Evolutionary conservation across 2,113 vertebrate species (phyloP).

Genomic region (Suricata suricatta): DNA sequence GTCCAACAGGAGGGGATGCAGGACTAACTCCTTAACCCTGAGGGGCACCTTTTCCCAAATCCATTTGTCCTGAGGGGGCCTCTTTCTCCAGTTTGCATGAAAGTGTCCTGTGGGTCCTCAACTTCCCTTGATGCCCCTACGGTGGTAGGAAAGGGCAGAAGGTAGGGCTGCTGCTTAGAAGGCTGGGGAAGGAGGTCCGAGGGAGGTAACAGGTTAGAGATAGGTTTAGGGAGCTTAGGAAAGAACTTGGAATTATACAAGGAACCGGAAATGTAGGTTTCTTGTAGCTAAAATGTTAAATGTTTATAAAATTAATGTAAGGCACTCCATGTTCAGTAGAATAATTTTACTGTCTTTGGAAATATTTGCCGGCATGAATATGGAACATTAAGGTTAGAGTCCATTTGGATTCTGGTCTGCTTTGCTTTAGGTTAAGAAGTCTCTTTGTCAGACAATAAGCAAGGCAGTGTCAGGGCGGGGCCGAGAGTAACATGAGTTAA

Average conservation of each 20-base stretch:
- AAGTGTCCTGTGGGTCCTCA: background rate
- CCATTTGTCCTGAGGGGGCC: background rate
- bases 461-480: background rate
- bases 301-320: constrained; percentile 1
- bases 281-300: background rate
- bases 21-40: background rate
- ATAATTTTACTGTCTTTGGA: background rate
- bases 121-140: background rate
- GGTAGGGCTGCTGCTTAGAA: background rate
- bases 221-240: background rate
- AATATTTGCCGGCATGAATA: background rate
- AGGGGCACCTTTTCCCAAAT: background rate
- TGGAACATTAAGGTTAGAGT: background rate
- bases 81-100: background rate
- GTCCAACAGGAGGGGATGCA: background rate
- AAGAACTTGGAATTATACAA: background rate
- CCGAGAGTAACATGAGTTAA: background rate
- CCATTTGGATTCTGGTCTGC: background rate
- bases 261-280: background rate
- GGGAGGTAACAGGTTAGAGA: background rate
- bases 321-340: background rate
- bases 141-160: background rate
- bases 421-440: background rate
- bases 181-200: background rate
- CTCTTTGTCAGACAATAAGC: background rate